Base-by-base conservation (phyloP, 2,888 invertebrate species). In the Agrenia bidenticulata region DNA sequence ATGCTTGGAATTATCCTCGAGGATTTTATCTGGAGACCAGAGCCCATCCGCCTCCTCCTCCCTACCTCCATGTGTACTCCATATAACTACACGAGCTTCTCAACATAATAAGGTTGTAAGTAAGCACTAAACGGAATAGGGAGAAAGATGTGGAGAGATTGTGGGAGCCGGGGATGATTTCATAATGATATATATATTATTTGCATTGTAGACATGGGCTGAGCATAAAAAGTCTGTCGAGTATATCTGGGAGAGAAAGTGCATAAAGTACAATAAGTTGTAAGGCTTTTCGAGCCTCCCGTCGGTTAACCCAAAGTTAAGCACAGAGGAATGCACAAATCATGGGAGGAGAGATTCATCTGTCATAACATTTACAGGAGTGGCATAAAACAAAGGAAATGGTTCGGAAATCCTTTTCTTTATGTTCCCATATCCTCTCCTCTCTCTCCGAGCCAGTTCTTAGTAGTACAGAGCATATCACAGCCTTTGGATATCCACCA, bases 351-450 rank as follows among this genome's bases (percentile, higher is more conserved):
- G 59, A 59, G 64, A 64, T 70, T 70, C 70, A 63, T 64, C 67
- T 70, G 70, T 70, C 70, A 70, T 64, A 70, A 70, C 70, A 70
- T 70, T 67, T 67, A 70, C 63, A 66, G 66, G 61, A 70, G 61
- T 57, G 67, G 62, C 64, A 67, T 67, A 70, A 67, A 70, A 70
- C 67, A 67, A 64, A 63, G 70, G 70, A 70, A 70, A 70, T 70
- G 70, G 70, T 61, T 67, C 67, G 70, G 70, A 70, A 70, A 70
- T 70, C 70, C 70, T 63, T 63, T 62, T 55, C 64, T 58, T 58
- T 45, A 58, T 58, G 58, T 57, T 37, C 15, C 45, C 58, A 45
- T 58, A 42, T 42, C 58, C 58, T 58, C 49, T 23, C 7, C 7
- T 23, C 51, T 51, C 51, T 24, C 7, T 23, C 21, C 24, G n/a